A percentile compares a stretch with the other conserved stretches of the same genome.
phyloP scores from a whole-genome alignment of 2,113 vertebrate species.

The Blennius ocellaris region DNA sequence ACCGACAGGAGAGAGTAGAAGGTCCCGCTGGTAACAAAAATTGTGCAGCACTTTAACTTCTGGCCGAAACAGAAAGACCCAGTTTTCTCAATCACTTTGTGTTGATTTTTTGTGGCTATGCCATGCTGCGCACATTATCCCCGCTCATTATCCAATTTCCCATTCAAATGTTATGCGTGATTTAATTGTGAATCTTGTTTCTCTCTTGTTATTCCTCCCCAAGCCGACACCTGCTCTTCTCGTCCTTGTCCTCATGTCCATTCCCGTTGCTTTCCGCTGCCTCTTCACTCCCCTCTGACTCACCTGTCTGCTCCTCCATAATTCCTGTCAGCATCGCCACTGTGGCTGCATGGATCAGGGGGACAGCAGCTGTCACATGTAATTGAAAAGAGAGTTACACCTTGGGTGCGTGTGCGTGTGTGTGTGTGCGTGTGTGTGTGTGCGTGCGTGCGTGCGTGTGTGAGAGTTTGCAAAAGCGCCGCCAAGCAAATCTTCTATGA shows the following conservation, averaged over 20 bases:
- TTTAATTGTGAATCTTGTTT: neutral
- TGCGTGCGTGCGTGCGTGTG: conserved; percentile 3
- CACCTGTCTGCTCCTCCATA: conserved; percentile 72
- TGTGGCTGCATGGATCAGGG: conserved; percentile 75
- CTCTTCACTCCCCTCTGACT: conserved; percentile 52
- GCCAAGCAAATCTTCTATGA: conserved; percentile 73
- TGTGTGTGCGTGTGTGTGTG: conserved; percentile 30
- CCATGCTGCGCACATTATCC: conserved; percentile 20
- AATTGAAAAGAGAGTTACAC: conserved; percentile 83
- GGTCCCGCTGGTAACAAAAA: too few species aligned
- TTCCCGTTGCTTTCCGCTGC: conserved; percentile 32
- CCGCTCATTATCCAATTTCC: neutral
- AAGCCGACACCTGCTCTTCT: neutral
- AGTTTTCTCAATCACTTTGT: neutral
- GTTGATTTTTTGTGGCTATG: neutral
- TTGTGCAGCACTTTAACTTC: neutral
- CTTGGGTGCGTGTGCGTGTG: conserved; percentile 41
- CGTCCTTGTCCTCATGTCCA: conserved; percentile 26
- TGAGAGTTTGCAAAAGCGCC: conserved; percentile 39
- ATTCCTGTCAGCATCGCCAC: conserved; percentile 72
- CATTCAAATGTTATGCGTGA: neutral
- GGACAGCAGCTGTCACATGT: conserved; percentile 80
- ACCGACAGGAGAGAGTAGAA: neutral
- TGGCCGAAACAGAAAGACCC: neutral
- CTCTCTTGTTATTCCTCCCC: neutral